These are phyloP conservation scores for Meliscaeva auricollis DNA, from an alignment of 2,888 invertebrate genomes.

Conservation along the genomic window DNA sequence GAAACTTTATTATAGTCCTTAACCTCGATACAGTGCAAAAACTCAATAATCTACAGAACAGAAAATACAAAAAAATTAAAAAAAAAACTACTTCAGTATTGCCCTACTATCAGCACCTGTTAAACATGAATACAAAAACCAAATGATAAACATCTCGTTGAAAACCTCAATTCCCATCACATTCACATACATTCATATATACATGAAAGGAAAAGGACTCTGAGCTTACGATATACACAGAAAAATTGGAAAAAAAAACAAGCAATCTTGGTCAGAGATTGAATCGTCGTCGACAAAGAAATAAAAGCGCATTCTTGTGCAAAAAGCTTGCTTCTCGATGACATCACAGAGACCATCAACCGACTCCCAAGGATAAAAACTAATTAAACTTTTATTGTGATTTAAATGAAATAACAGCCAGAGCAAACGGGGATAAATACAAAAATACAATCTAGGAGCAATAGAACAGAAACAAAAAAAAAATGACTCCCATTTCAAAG, in stretches of 20 bases:
- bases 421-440: slow-evolving; percentile 50
- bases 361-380: slow-evolving; percentile 69
- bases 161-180: slow-evolving; percentile 48
- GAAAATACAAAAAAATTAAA: not conserved
- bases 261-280: slow-evolving; percentile 3
- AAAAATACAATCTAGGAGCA: slow-evolving; percentile 44
- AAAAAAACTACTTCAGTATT: slow-evolving; percentile 11
- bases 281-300: slow-evolving; percentile 37
- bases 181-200: not conserved
- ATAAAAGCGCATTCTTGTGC: slow-evolving; percentile 19
- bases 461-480: slow-evolving; percentile 6
- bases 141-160: slow-evolving; percentile 51
- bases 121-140: slow-evolving; percentile 51
- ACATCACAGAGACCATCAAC: slow-evolving; percentile 40
- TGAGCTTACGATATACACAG: not conserved
- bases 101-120: slow-evolving; percentile 51
- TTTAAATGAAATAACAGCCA: slow-evolving; percentile 74
- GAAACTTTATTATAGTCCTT: slow-evolving; percentile 4
- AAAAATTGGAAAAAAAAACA: slow-evolving; percentile 3
- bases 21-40: slow-evolving; percentile 6
- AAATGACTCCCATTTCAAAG: slow-evolving; percentile 35
- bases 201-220: not conserved
- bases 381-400: slow-evolving; percentile 76
- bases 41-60: slow-evolving; percentile 2
- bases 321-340: slow-evolving; percentile 32